Conservation (phyloP, 2,888 invertebrate species). For the Drosophila fulvimacula region DNA sequence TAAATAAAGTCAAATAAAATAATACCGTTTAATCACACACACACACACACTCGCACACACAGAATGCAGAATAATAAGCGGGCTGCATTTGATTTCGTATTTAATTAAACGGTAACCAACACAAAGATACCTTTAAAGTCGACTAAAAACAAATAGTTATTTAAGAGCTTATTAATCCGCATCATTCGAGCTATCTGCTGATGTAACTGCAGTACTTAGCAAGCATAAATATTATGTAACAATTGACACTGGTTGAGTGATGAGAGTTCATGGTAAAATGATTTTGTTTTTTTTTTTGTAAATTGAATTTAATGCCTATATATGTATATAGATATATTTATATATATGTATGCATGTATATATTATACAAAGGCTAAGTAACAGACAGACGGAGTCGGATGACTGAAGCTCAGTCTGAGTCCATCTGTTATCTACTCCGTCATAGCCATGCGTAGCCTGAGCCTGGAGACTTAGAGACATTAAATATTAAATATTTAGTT, state of each 20-base stretch:
- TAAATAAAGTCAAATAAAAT: constrained; percentile 16
- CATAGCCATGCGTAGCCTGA: too few species aligned
- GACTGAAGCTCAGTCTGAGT: too few species aligned
- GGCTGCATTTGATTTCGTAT: constrained; percentile 19
- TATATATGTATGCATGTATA: neutral
- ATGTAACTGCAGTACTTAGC: neutral
- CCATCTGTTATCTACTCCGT: too few species aligned
- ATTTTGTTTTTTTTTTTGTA: neutral
- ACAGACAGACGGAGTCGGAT: too few species aligned
- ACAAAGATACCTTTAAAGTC: neutral
- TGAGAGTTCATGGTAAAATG: neutral
- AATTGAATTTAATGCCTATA: neutral
- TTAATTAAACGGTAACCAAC: constrained; percentile 3
- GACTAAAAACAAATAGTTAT: constrained; percentile 1
- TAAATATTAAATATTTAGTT: too few species aligned
- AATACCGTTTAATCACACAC: constrained; percentile 12
- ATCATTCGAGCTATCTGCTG: neutral
- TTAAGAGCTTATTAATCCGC: neutral
- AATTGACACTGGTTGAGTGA: neutral
- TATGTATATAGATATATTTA: neutral
- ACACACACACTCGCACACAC: neutral
- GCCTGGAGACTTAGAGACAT: too few species aligned
- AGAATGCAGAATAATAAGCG: constrained; percentile 30
- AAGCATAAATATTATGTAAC: neutral
- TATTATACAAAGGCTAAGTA: neutral